Base-by-base conservation (phyloP, 2,888 invertebrate species). In the Drosophila neutralis region DNA sequence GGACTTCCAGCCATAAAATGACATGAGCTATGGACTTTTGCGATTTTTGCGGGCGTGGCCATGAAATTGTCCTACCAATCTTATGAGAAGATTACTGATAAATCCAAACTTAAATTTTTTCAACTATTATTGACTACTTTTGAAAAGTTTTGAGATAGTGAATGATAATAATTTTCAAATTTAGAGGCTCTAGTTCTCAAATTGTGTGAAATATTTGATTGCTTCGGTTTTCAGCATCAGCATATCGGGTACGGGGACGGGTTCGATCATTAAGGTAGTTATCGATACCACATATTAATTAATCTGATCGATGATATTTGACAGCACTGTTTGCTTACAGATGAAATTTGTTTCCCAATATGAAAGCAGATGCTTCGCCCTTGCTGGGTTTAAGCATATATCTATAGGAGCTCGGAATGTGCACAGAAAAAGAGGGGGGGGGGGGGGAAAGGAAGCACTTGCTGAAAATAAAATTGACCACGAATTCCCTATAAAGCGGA, bases 401-500 rank as follows among this genome's bases (percentile, higher is more conserved):
- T n/a, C 27, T n/a, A 10, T 21, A 18, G n/a, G 40, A 31, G 38
- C 52, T 52, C 24, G 52, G 59, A 27, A 53, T 51, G 51, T 27
- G 56, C 61, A 64, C 64, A 66, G 64, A 61, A 68, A 72, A n/a
- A 45, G 2, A 4, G 18, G 3, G 8, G 18, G 21, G 21, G 21
- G 18, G 2, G 8, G 18, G 3, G 8, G 18, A 38, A 45, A 45
- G 24, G 45, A 15, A 24, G 45, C 66, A 66, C 66, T 65, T 45
- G 59, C 56, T 65, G 67, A 45, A 59, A 62, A 67, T 62, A 68
- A 68, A 68, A 74, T 66, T 68, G 33, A 64, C 59, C 69, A 68
- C 68, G 68, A 80, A 76, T 69, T 80, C 61, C 68, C 35, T 49
- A 40, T 64, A 29, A 66, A 59, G 40, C 61, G 59, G 38, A 45